Percentiles rank a stretch among this genome's conserved stretches.
These are phyloP conservation scores for Polylopha cassiicola DNA, from an alignment of 2,888 invertebrate genomes.

Conservation along the genomic window DNA sequence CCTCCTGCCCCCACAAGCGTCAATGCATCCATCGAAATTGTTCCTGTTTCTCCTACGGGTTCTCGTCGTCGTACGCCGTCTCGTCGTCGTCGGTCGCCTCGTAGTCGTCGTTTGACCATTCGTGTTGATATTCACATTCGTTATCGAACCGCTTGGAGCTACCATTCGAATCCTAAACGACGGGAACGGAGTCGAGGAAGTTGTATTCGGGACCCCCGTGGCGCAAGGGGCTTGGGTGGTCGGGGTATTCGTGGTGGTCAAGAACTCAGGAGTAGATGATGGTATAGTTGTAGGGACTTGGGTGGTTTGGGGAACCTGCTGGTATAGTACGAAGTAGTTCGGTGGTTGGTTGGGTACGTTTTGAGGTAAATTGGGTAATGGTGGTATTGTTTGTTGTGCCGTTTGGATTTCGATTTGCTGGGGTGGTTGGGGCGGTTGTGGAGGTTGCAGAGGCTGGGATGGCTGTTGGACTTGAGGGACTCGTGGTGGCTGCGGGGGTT, in stretches of 20 bases:
- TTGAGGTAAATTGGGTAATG: constrained; percentile 21
- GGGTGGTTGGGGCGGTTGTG: constrained; percentile 11
- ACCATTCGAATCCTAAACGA: constrained; percentile 52
- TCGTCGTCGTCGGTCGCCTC: constrained; percentile 38
- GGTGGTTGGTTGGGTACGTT: constrained; percentile 23
- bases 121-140: constrained; percentile 53
- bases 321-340: constrained; percentile 42
- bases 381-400: constrained; percentile 21
- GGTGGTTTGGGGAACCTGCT: constrained; percentile 39
- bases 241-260: constrained; percentile 11
- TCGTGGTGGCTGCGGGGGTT: constrained; percentile 4
- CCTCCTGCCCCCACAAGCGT: constrained; percentile 50
- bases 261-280: constrained; percentile 15
- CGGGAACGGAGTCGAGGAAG: constrained; percentile 4
- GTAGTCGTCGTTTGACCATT: constrained; percentile 30
- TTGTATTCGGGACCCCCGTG: constrained; percentile 2
- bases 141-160: constrained; percentile 54
- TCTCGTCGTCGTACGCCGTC: constrained; percentile 12
- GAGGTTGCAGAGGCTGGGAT: constrained; percentile 8
- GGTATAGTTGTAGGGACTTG: constrained; percentile 24
- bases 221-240: constrained; percentile 8
- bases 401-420: constrained; percentile 16
- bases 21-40: constrained; percentile 54
- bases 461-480: constrained; percentile 17
- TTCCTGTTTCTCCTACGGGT: constrained; percentile 39